Base-by-base conservation (phyloP, 2,113 vertebrate genomes). In the Onychostoma macrolepis region DNA sequence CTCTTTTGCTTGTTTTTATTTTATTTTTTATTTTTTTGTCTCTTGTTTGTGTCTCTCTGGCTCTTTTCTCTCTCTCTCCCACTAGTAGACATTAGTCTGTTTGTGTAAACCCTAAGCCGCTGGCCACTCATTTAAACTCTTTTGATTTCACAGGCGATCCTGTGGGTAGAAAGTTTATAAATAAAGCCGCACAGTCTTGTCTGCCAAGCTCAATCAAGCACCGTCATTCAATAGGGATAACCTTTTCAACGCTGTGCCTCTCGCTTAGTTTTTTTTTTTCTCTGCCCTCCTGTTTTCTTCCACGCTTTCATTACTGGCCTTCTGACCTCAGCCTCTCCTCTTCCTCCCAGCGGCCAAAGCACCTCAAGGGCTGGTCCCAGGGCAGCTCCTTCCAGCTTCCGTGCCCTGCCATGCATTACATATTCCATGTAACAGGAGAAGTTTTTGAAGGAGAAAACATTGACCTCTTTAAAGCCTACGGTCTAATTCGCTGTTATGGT, bases 401-500 rank as follows among this genome's bases (percentile, higher is more conserved):
- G 63, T 21, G 74, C 81, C 86, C 77, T 91, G 82, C 87, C 92
- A 85, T 88, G 90, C 90, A 90, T 87, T 89, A 90, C 69, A 82
- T 90, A 83, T 89, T 90, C 91, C 88, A 90, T 88, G 77, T 92
- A 92, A 94, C 93, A 92, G 87, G 85, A 93, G 91, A 94, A 77
- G 89, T 89, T 85, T 88, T 91, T 84, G 63, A 85, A 90, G 91
- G 85, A 50, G 91, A 88, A 24, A 74, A 61, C 75, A 90, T 86
- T 86, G 89, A 92, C 86, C 56, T 67, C 87, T 86, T 85, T 76
- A 92, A 87, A 94, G 90, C 89, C 91, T 92, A 87, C 90, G 88
- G 91, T 92, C 92, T 90, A 90, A 92, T 93, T 93, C 94, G 90
- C 93, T 93, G 90, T 90, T 92, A 83, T 93, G 93, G 94, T 94